Conservation (phyloP, 1,140 invertebrate genomes). For the Drosophila kanapiae region DNA sequence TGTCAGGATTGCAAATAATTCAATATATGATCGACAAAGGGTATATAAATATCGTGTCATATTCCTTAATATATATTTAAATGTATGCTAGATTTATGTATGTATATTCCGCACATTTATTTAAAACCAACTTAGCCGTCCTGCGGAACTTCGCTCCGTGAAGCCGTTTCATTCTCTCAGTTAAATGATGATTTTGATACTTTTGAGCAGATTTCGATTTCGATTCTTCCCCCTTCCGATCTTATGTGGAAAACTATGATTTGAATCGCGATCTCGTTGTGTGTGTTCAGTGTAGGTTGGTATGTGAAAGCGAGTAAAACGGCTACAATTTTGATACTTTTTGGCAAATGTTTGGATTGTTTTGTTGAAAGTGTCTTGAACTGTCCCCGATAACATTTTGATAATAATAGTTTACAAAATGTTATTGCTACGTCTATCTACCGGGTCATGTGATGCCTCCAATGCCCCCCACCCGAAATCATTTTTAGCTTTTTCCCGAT, state of each 20-base stretch:
- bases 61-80: background rate
- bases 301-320: conserved; percentile 34
- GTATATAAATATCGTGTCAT: background rate
- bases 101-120: background rate
- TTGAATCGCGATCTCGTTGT: conserved; percentile 1
- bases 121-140: conserved; percentile 19
- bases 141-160: conserved; percentile 9
- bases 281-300: background rate
- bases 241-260: background rate
- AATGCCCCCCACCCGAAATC: no score
- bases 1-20: no score
- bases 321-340: conserved; percentile 44
- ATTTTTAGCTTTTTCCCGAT: background rate
- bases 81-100: background rate
- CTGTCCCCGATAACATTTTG: conserved; percentile 42
- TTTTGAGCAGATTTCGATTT: conserved; percentile 4
- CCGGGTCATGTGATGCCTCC: conserved; percentile 27
- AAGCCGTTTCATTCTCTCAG: conserved; percentile 11
- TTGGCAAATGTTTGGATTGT: conserved; percentile 45
- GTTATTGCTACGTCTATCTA: conserved; percentile 8
- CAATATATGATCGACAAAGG: background rate
- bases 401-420: conserved; percentile 30
- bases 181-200: background rate
- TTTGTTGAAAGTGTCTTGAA: conserved; percentile 37
- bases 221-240: conserved; percentile 1